A percentile compares a stretch with the other conserved stretches of the same genome.
phyloP scores from a whole-genome alignment of 1,140 invertebrate genomes.

The Heliconius hewitsoni region DNA sequence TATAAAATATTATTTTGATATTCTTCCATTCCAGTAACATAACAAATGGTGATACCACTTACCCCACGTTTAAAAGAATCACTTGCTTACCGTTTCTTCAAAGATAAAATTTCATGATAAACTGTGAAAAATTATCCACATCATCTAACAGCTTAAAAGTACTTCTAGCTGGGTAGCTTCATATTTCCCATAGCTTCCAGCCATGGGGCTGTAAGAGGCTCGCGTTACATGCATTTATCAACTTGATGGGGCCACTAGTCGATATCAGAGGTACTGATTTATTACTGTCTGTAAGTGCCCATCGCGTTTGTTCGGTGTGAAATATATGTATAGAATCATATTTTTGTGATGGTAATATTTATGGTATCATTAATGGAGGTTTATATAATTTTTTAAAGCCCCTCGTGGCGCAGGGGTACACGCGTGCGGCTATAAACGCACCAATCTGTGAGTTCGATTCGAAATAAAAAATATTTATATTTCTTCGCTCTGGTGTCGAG shows the following conservation, averaged over 20 bases:
- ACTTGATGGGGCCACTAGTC: constrained; percentile 56
- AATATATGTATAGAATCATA: constrained; percentile 22
- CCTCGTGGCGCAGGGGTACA: no score
- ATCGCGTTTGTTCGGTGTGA: constrained; percentile 37
- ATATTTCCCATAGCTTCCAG: constrained; percentile 45
- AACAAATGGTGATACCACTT: not conserved
- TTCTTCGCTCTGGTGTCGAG: no score
- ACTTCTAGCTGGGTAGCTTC: constrained; percentile 45
- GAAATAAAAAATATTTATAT: no score
- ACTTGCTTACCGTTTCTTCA: constrained; percentile 31
- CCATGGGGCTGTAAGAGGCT: constrained; percentile 55
- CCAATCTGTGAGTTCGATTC: no score
- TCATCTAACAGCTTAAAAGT: constrained; percentile 61
- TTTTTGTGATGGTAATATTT: constrained; percentile 29
- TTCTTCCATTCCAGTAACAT: not conserved
- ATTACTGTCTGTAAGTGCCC: constrained; percentile 58
- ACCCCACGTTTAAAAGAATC: not conserved
- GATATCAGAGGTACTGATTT: constrained; percentile 62
- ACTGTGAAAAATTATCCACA: constrained; percentile 70
- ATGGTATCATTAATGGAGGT: not conserved
- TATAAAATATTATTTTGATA: not conserved
- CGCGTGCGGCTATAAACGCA: no score
- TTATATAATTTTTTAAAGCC: not conserved
- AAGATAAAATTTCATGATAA: constrained; percentile 59
- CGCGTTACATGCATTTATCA: constrained; percentile 68